Evolutionary conservation across 1,140 invertebrate species (phyloP).

Genomic region (Potamilus streckersoni): DNA sequence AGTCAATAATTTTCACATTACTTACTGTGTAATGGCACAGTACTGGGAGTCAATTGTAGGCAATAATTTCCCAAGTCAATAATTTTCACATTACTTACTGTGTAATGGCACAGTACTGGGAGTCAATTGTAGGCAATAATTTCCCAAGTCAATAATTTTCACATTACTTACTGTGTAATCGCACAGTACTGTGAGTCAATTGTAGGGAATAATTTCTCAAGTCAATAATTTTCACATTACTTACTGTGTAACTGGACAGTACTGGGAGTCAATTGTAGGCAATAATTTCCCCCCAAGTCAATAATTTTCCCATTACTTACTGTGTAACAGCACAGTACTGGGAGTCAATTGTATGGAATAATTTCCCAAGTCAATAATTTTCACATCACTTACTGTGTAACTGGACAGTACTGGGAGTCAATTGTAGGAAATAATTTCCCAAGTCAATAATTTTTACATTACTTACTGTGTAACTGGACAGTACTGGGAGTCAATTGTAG

Average conservation of each 20-base stretch:
- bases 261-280: slow-evolving; percentile 85
- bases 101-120: slow-evolving; percentile 94
- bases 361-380: too few relatives aligned
- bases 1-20: neutral
- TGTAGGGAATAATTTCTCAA: slow-evolving; percentile 57
- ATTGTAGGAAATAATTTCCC: slow-evolving; percentile 71
- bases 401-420: slow-evolving; percentile 92
- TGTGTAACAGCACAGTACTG: slow-evolving; percentile 96
- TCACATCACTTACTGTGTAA: slow-evolving; percentile 81
- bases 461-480: slow-evolving; percentile 93
- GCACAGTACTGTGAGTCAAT: slow-evolving; percentile 94
- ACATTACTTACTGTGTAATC: slow-evolving; percentile 84
- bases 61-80: too few relatives aligned
- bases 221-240: slow-evolving; percentile 38
- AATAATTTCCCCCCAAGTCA: too few relatives aligned
- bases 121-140: slow-evolving; percentile 76
- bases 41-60: slow-evolving; percentile 88
- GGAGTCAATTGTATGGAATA: slow-evolving; percentile 78
- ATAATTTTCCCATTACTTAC: slow-evolving; percentile 69
- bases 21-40: slow-evolving; percentile 93
- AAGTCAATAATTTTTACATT: too few relatives aligned
- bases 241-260: slow-evolving; percentile 94
- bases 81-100: slow-evolving; percentile 74
- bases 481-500: slow-evolving; percentile 87
- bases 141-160: too few relatives aligned